phyloP scores from a whole-genome alignment of 1,140 invertebrate species.

The Neotoxoptera formosana region DNA sequence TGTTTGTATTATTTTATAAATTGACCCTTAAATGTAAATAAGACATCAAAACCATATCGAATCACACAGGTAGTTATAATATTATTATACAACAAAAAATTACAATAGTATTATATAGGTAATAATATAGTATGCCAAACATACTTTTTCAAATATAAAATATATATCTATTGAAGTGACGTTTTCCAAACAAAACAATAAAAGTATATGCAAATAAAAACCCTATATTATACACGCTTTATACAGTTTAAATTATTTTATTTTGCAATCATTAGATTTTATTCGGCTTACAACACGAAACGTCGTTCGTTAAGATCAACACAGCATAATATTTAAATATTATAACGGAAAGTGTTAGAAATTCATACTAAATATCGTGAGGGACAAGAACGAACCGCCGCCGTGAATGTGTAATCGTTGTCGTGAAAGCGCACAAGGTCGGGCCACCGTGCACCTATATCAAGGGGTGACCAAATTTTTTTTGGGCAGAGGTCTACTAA shows the following conservation, averaged over 20 bases:
- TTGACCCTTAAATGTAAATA: background rate
- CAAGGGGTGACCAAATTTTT: too few species aligned
- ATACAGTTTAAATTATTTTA: background rate
- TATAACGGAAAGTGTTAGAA: background rate
- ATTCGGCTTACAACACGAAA: background rate
- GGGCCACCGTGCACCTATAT: background rate
- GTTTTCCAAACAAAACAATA: background rate
- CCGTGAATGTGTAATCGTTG: background rate
- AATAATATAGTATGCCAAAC: background rate
- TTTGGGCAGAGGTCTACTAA: too few species aligned
- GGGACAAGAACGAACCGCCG: background rate
- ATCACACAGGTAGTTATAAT: background rate
- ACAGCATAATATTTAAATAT: too few species aligned
- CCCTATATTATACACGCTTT: too few species aligned
- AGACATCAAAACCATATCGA: background rate
- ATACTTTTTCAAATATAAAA: background rate
- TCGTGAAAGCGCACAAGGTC: background rate
- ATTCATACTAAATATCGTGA: background rate
- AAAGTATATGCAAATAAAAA: background rate
- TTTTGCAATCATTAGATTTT: background rate
- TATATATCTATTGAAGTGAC: background rate
- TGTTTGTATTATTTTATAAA: background rate
- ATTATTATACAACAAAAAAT: background rate
- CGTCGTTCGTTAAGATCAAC: too few species aligned
- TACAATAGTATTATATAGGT: background rate